Evolutionary conservation across 2,113 vertebrate species (phyloP), one percentile per base, ranked within the genome.

Genomic region (Dipodomys ordii): DNA sequence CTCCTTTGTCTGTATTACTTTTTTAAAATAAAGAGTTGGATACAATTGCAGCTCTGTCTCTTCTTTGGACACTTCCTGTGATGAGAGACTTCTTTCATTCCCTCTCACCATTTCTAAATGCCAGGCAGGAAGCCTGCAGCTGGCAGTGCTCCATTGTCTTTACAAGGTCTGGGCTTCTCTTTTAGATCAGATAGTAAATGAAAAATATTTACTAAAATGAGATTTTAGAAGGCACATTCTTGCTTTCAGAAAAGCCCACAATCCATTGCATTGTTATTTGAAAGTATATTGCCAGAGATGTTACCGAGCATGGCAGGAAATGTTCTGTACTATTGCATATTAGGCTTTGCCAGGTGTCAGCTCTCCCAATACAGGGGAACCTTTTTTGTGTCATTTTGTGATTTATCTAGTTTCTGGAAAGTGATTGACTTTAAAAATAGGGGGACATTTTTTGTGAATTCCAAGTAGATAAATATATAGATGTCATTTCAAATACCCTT

Each of bases 21-120:
- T 94, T 94, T 89, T 91, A 39, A 89, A 83, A 68, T 39, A 80
- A 87, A 88, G 94, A 64, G 6, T 49, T 87, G 68, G 57, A 57
- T 91, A 96, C 94, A 95, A 94, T 87, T 1, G 1, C 87, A 46
- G 82, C 93, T 96, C 85, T 97, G 92, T 94, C 69, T 64, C 83
- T 46, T 93, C 82, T 28, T 85, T n/a, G 81, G 4, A 44, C 83
- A 30, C 64, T 93, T 81, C 92, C 92, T 76, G 91, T 74, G 80
- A 86, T 92, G 94, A 97, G 93, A 97, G 80, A 69, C 93, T 71
- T 73, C 72, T 96, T 96, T 94, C 25, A 30, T 89, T 86, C 90
- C 65, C 71, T 18, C 44, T 78, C 87, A 67, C n/a, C 82, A 71
- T 15, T 94, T 96, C 93, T 83, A 88, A 96, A 80, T 79, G 0